phyloP scores from a whole-genome alignment of 2,113 vertebrate species.

The Cromileptes altivelis region DNA sequence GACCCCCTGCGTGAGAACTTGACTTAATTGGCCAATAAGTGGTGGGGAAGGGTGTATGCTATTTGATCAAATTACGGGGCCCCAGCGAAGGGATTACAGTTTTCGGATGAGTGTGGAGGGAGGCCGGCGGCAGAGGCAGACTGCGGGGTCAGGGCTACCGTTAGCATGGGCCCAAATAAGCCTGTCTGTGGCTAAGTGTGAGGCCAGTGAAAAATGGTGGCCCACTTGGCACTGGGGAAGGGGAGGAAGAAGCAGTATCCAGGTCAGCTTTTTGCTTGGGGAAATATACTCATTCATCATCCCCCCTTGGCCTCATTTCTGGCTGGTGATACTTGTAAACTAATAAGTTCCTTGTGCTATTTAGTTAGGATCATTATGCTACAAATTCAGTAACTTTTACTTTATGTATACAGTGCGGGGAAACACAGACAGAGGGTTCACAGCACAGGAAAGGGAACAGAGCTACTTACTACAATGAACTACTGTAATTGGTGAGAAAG shows the following conservation, averaged over 20 bases:
- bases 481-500: neutral
- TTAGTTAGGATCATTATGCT: constrained; percentile 87
- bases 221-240: constrained; percentile 89
- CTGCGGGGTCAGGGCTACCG: constrained; percentile 69
- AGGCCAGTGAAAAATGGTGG: constrained; percentile 94
- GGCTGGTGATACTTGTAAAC: constrained; percentile 90
- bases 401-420: constrained; percentile 13
- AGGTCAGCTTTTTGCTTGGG: constrained; percentile 95
- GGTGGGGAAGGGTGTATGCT: constrained; percentile 94
- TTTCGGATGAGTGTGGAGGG: constrained; percentile 86
- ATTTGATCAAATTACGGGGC: constrained; percentile 98
- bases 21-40: constrained; percentile 99
- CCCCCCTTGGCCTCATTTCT: constrained; percentile 96
- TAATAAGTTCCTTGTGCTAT: constrained; percentile 90
- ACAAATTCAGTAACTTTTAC: constrained; percentile 81
- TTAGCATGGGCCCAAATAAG: constrained; percentile 85
- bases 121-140: constrained; percentile 60
- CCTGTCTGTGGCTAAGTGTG: constrained; percentile 93
- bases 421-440: neutral
- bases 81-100: constrained; percentile 93
- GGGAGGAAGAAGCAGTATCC: constrained; percentile 86
- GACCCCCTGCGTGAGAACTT: constrained; percentile 99
- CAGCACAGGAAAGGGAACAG: constrained; percentile 28
- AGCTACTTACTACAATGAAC: neutral
- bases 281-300: constrained; percentile 94